Base-by-base conservation (phyloP, 2,797 vertebrate genomes). In the Chelonia mydas region DNA sequence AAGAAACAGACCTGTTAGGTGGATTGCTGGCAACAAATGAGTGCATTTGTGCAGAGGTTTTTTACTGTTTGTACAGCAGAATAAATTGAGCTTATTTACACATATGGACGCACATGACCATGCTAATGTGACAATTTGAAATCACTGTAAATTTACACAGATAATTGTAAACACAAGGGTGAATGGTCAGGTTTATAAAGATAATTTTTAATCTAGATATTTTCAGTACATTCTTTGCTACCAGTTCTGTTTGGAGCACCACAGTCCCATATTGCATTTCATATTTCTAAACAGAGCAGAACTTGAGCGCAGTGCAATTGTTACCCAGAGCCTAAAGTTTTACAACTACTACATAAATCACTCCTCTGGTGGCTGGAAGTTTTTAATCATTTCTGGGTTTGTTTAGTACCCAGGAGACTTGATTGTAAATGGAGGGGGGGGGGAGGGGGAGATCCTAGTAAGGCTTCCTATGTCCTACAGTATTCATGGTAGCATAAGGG, bases 231-330 rank as follows among this genome's bases (percentile, higher is more conserved):
- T 11, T 21, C 84, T 87, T 89, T 81, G 25, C 12, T 54, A 81
- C 41, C 23, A 33, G 31, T 92, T 95, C 90, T 92, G 78, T 68
- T 91, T 81, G 78, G 11, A 5, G 2, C 83, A 61, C 23, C 80
- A 31, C 16, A 81, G 47, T 95, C 27, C 12, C 33, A 2, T 11
- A 21, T 84, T 87, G 88, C 19, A 87, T 95, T 68, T 90, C 87
- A 31, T 1, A 1, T 94, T 90, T 19, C 55, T 79, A 61, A 19
- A 84, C 12, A 68, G 23, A 77, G 28, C 28, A 85, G 59, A 83
- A 50, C 50, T 31, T 72, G 86, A 53, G 74, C 17, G 3, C n/a
- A 27, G 84, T 50, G 16, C 37, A 94, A 0, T 59, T 7, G 7
- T 65, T 89, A 87, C 12, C 41, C 82, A 55, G 31, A 72, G 81